These are phyloP conservation scores for Malacoraja senta DNA, from an alignment of 2,797 vertebrate species.

Conservation along the genomic window DNA sequence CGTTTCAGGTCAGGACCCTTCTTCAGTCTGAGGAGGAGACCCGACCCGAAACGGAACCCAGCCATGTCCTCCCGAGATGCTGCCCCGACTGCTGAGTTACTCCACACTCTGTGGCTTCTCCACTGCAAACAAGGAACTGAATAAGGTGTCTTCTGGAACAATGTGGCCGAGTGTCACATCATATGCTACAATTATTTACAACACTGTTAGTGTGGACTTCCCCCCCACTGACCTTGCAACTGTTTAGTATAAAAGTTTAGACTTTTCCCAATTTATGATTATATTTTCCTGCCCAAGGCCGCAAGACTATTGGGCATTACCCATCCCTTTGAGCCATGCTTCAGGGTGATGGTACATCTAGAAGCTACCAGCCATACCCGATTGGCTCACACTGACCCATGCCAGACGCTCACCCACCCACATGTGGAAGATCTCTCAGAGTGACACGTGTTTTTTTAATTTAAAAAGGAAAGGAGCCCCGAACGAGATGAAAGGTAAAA, in stretches of 20 bases:
- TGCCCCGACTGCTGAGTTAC: too few relatives aligned
- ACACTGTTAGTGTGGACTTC: neutral
- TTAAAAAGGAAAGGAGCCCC: neutral
- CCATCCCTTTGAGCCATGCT: neutral
- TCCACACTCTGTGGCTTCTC: too few relatives aligned
- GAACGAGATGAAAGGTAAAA: neutral
- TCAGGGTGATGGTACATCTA: neutral
- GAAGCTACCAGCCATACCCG: neutral
- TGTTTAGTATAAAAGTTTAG: conserved; percentile 2
- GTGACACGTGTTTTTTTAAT: neutral
- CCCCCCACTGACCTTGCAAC: neutral
- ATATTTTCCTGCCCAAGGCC: neutral
- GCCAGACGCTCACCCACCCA: too few relatives aligned
- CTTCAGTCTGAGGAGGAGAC: too few relatives aligned
- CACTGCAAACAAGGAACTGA: neutral
- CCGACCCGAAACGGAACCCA: too few relatives aligned
- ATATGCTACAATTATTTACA: neutral
- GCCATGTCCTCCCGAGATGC: too few relatives aligned
- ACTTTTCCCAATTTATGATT: neutral
- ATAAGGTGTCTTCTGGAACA: neutral
- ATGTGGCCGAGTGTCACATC: neutral
- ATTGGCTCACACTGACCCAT: neutral
- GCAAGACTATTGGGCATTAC: neutral
- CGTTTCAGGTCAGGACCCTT: too few relatives aligned
- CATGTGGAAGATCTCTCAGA: too few relatives aligned